Evolutionary conservation across 2,797 vertebrate species (phyloP), one percentile per base, ranked within the genome.

Genomic region (Dallia pectoralis): DNA sequence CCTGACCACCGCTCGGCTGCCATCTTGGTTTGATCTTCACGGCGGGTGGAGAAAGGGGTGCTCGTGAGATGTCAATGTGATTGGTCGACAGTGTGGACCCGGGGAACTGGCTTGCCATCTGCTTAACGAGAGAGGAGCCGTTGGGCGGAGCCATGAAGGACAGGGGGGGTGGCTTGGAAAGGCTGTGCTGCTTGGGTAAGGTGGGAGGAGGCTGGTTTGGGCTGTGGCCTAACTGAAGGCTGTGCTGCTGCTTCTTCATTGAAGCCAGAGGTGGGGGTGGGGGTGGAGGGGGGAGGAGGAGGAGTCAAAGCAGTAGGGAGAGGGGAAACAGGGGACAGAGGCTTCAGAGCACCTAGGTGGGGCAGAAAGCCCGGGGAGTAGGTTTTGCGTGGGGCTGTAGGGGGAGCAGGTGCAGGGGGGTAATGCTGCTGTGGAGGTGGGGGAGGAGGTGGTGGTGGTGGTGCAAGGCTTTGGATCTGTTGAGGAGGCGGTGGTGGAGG

Each of bases 11-110:
- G 49, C 88, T 74, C 0, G 94, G 96, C 87, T 97, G 97, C 97
- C 97, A 99, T 86, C 94, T 96, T 77, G 97, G 97, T 86, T 98
- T 98, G 56, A 94, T 94, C 84, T 97, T 98, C 61, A 99, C 97
- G 6, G 95, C 95, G 12, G 97, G 97, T 11, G 96, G 95, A 0
- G 96, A 98, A 59, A 94, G 94, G 0, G 96, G 95, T 9, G 92
- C 85, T 79, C 94, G 92, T 0, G 92, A 87, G 79, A 61, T 72
- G 40, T 93, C 87, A 0, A 88, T 76, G 73, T 94, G 82, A 82
- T 92, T 94, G 27, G 79, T 7, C 7, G 74, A 67, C 19, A 91
- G 86, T 4, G 91, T 82, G 0, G 93, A 87, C 30, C 93, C 93
- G 0, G 97, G 96, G 77, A 98, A 97, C 85, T 97, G 96, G 80